Evolutionary conservation across 2,888 invertebrate genomes (phyloP).

Genomic region (Lamproptera curius): DNA sequence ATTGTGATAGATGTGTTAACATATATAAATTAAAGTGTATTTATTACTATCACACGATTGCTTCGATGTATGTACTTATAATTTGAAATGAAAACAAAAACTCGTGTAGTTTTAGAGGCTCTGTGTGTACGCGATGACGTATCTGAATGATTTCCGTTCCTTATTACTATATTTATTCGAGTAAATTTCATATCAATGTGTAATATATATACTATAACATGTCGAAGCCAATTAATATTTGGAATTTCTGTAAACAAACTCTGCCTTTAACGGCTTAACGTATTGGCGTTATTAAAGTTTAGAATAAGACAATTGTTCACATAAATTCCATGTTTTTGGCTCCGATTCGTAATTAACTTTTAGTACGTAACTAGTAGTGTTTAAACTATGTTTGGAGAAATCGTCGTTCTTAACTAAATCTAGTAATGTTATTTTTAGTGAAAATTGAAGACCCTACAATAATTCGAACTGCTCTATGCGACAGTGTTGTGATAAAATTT

Average conservation of each 20-base stretch:
- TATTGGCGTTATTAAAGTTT: too few relatives aligned
- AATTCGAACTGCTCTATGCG: neutral
- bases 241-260: too few relatives aligned
- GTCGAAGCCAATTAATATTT: too few relatives aligned
- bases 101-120: slow-evolving; percentile 2
- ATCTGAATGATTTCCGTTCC: neutral
- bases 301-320: too few relatives aligned
- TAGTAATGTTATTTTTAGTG: too few relatives aligned
- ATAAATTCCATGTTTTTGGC: too few relatives aligned
- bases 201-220: slow-evolving; percentile 1
- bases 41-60: neutral
- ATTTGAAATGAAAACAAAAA: neutral
- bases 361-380: slow-evolving; percentile 1
- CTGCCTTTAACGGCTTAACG: too few relatives aligned
- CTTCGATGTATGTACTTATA: neutral
- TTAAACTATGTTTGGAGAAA: neutral
- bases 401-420: neutral
- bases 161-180: neutral
- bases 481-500: slow-evolving; percentile 9
- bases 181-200: neutral
- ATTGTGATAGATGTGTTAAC: slow-evolving; percentile 10
- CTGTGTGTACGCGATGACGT: neutral
- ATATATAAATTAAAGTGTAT: too few relatives aligned
- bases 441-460: too few relatives aligned
- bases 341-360: slow-evolving; percentile 3